Percentiles rank a stretch among this genome's conserved stretches.
Conservation (phyloP, 2,113 vertebrate species). For the Riparia riparia region DNA sequence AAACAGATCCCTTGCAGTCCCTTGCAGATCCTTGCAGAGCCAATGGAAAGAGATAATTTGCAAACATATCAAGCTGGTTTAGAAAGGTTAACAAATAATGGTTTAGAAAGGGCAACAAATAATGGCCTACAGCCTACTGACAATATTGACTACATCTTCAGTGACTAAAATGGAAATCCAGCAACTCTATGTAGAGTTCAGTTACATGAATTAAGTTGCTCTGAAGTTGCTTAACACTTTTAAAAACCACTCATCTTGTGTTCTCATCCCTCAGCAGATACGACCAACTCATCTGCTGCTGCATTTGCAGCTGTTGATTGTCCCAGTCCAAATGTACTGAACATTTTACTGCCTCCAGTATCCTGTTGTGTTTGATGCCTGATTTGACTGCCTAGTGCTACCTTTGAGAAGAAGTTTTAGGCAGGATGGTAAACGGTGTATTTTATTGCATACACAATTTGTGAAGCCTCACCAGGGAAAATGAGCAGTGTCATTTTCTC, state of each 20-base stretch:
- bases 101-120: neutral
- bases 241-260: neutral
- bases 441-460: neutral
- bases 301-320: neutral
- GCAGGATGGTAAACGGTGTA: neutral
- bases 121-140: neutral
- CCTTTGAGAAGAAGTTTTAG: conserved; percentile 9
- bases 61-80: neutral
- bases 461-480: neutral
- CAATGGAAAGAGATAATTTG: neutral
- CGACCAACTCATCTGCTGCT: neutral
- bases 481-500: neutral
- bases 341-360: neutral
- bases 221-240: neutral
- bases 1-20: neutral
- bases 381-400: neutral
- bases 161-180: neutral
- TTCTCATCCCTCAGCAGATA: neutral
- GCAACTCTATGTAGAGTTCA: neutral
- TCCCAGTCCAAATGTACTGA: neutral
- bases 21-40: neutral
- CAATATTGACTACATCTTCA: neutral
- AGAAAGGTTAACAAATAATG: neutral
- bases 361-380: neutral
- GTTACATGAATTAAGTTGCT: neutral